A percentile compares a stretch with the other conserved stretches of the same genome.
Evolutionary conservation across 1,140 invertebrate species (phyloP).

Genomic region (Zaprionus kolodkinae): DNA sequence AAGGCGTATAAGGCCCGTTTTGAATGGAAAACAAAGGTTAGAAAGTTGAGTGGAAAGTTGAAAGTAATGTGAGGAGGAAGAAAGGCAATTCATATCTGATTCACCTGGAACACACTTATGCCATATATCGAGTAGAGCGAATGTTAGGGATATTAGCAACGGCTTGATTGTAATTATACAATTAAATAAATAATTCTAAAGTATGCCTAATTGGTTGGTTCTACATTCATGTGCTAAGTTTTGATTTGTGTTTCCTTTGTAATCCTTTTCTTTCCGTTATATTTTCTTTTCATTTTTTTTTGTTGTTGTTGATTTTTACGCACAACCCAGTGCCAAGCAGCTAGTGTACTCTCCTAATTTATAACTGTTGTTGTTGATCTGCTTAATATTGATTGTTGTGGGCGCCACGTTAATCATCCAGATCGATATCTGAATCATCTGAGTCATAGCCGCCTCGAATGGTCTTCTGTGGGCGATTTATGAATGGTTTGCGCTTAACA

Average conservation of each 20-base stretch:
- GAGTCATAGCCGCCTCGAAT: constrained; percentile 86
- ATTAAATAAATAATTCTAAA: constrained; percentile 78
- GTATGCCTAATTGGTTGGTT: constrained; percentile 76
- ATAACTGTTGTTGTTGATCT: constrained; percentile 35
- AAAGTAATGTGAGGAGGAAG: background rate
- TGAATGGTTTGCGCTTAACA: constrained; percentile 85
- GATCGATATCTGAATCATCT: constrained; percentile 87
- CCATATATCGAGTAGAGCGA: constrained; percentile 12
- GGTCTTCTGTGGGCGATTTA: constrained; percentile 86
- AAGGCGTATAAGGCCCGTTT: constrained; percentile 38
- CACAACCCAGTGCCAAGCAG: constrained; percentile 44
- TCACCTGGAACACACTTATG: constrained; percentile 22
- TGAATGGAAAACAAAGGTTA: constrained; percentile 37
- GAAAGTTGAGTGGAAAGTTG: constrained; percentile 14
- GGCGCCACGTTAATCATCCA: constrained; percentile 84
- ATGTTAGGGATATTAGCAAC: constrained; percentile 38
- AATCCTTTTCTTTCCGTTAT: constrained; percentile 8
- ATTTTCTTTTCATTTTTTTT: background rate
- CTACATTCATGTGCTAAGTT: constrained; percentile 76
- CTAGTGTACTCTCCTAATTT: constrained; percentile 23
- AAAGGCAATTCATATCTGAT: constrained; percentile 49
- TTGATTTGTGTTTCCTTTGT: constrained; percentile 45
- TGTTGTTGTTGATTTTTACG: constrained; percentile 17
- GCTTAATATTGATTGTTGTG: constrained; percentile 38
- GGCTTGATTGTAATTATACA: constrained; percentile 60